Base-by-base conservation (phyloP, 2,797 vertebrate genomes). In the Myotis planiceps region DNA sequence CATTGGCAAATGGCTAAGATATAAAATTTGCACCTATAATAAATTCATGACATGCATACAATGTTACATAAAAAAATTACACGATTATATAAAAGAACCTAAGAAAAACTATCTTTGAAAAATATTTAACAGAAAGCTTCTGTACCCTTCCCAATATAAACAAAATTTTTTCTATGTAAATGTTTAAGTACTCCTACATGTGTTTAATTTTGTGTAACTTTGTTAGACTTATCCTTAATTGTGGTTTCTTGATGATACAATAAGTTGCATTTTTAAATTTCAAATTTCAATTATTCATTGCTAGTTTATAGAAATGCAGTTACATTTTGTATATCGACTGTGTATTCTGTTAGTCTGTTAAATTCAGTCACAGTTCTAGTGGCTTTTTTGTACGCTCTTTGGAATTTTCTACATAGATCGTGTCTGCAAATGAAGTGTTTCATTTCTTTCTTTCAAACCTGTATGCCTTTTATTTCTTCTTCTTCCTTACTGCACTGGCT, bases 211-310 rank as follows among this genome's bases (percentile, higher is more conserved):
- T 88, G n/a, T 69, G 49, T 49, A 81, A 49, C 42, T 83, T 75
- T 78, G 34, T 45, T 79, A 91, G 13, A 80, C 32, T 81, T 29
- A 83, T 37, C 32, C 55, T 71, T 47, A 80, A 60, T 53, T 74
- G 49, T 27, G 25, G 4, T 34, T 83, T 92, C 85, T 66, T 60
- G 34, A 90, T 82, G 18, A 47, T 74, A 94, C 13, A 4, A 1
- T 51, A 49, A 71, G 12, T 39, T 23, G 51, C 39, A 78, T 88
- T 91, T 86, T 51, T 13, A 51, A 75, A n/a, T 83, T 92, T 65
- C 12, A 84, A 71, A 32, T 88, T 95, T 86, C 21, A 85, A 84
- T 89, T 86, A 81, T 65, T 81, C 15, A 87, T 55, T 63, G 32
- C 29, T 78, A 82, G 7, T 65, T 92, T 80, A 80, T 8, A 92